phyloP scores from a whole-genome alignment of 2,888 invertebrate genomes.

The Scaptomyza reducta region DNA sequence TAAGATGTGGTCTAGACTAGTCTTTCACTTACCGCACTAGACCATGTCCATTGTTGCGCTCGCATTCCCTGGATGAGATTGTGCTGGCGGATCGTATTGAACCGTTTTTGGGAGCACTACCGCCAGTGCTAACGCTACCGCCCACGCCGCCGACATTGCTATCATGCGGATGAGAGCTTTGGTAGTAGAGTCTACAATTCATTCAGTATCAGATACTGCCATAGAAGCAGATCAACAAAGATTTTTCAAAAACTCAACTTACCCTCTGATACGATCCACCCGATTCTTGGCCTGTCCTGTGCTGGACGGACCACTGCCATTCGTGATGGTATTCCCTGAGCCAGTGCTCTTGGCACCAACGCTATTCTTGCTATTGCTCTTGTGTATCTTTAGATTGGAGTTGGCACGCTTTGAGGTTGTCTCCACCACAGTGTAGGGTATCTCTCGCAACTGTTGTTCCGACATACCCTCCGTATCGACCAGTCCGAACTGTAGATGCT shows the following conservation, averaged over 20 bases:
- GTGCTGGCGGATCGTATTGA: slow-evolving; percentile 87
- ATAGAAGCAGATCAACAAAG: slow-evolving; percentile 19
- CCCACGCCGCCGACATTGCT: slow-evolving; percentile 67
- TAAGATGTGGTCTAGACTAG: background rate
- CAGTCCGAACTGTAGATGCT: slow-evolving; percentile 94
- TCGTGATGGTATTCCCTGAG: slow-evolving; percentile 81
- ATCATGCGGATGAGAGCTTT: slow-evolving; percentile 84
- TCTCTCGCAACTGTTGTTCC: slow-evolving; percentile 93
- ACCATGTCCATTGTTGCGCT: slow-evolving; percentile 85
- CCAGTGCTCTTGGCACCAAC: slow-evolving; percentile 81
- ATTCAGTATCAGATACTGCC: slow-evolving; percentile 39
- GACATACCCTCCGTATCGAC: slow-evolving; percentile 96
- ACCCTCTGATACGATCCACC: slow-evolving; percentile 84
- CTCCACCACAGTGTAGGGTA: slow-evolving; percentile 95
- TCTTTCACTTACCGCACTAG: slow-evolving; percentile 81
- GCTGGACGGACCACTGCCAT: slow-evolving; percentile 77
- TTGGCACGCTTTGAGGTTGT: slow-evolving; percentile 85
- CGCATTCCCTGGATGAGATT: slow-evolving; percentile 86
- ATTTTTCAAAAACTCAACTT: slow-evolving; percentile 56
- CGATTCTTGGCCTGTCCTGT: slow-evolving; percentile 83
- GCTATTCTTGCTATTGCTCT: slow-evolving; percentile 83
- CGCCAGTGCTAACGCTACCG: slow-evolving; percentile 25
- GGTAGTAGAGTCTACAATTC: slow-evolving; percentile 82
- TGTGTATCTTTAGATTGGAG: slow-evolving; percentile 84
- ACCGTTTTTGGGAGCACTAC: slow-evolving; percentile 84